Base-by-base conservation (phyloP, 2,888 invertebrate species). In the Ophioninae sp. region DNA sequence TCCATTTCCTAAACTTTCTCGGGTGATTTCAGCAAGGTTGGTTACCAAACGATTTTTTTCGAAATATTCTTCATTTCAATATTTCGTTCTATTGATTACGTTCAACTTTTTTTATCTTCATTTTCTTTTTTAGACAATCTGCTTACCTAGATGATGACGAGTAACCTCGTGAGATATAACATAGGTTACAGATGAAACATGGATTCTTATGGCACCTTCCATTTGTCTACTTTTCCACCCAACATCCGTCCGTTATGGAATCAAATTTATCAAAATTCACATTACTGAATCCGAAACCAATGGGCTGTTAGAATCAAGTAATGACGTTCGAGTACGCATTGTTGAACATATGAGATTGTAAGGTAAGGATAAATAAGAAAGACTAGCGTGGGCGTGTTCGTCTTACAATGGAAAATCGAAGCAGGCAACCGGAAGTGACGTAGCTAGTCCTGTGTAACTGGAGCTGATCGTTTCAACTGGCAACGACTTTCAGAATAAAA, bases 381-480 rank as follows among this genome's bases (percentile, higher is more conserved):
- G 39, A 20, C 10, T 68, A 83, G 68, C 22, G 56, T 59, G 41
- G 44, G 41, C 23, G 44, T 39, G 17, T 13, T 69, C 9, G 20
- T 22, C n/a, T 13, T n/a, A 56, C 37, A 77, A 72, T 71, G 67
- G 30, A 61, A n/a, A 56, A 63, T 41, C 59, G 56, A 72, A 82
- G 72, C 44, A 58, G 37, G 44, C 63, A 30, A 51, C 80, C 64
- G 69, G 8, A 65, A 59, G 63, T 37, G 79, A 83, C 79, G 68
- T 67, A 39, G 68, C 78, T 76, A 82, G 81, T 73, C 85, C 51
- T 67, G 68, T 63, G 85, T 81, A 84, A 84, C 67, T 61, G 20
- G 65, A 83, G 59, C 51, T 64, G 65, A 22, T 59, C 77, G 69
- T 76, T 82, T 86, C 83, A 75, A 68, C 79, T 88, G 82, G 85